Base-by-base conservation (phyloP, 1,140 invertebrate species). In the Protaetia brevitarsis region DNA sequence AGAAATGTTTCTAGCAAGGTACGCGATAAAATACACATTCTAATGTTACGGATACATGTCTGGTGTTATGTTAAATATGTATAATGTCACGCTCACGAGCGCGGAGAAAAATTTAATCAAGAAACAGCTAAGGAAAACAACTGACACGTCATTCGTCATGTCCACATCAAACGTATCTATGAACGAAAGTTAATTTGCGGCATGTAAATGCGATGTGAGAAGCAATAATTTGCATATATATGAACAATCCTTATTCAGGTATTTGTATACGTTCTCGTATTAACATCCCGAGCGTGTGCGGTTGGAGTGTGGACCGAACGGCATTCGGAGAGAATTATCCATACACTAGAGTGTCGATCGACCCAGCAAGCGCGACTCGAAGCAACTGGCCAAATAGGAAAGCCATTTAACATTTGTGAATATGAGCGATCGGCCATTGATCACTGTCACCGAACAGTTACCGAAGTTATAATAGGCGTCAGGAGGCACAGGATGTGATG, bases 221-320 rank as follows among this genome's bases (percentile, higher is more conserved):
- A 36, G 61, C 19, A 41, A 63, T 27, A 63, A 63, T 63, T 63
- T 63, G 61, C 61, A 63, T 63, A 63, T 63, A 63, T 63, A 63
- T 63, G 61, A 63, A 61, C 59, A 61, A 63, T 37, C 61, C 61
- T 41, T 63, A 63, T 63, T 63, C 31, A 63, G 61, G 34, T 63
- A 63, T 6, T 2, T 19, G 3, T 45, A 7, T 19, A 45, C 37
- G 23, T n/a, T n/a, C n/a, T n/a, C n/a, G n/a, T n/a, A n/a, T n/a
- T n/a, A 45, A 13, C 23, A 16, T 3, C 16, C 11, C 16, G 8
- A 45, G 37, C 37, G 8, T 16, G 23, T 36, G 16, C 34, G 34
- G 37, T 2, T 45, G n/a, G 1, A 45, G 34, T 36, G 34, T 36
- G 6, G 37, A 13, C 2, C 23, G 30, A 3, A 30, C 11, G 21